phyloP scores from a whole-genome alignment of 2,888 invertebrate genomes.

The Leptinotarsa tumamoca region DNA sequence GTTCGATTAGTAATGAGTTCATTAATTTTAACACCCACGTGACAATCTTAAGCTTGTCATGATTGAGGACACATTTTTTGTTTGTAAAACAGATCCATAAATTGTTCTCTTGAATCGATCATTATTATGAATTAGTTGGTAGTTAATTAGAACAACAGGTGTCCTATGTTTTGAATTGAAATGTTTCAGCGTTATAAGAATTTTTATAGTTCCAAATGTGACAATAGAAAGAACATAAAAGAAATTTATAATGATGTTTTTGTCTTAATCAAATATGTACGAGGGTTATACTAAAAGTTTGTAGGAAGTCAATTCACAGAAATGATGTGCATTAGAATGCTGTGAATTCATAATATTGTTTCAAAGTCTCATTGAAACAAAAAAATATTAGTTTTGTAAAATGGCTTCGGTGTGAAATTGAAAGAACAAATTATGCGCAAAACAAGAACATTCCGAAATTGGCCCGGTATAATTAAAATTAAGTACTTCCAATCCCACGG shows the following conservation, averaged over 20 bases:
- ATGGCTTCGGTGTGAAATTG: too few relatives aligned
- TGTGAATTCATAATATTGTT: too few relatives aligned
- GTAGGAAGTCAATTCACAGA: background rate
- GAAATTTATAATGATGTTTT: slow-evolving; percentile 9
- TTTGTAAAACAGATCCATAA: background rate
- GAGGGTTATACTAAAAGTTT: background rate
- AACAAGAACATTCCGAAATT: background rate
- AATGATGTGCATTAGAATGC: background rate
- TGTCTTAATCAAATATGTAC: background rate
- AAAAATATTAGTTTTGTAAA: background rate
- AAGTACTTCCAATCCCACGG: background rate
- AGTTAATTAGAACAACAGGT: slow-evolving; percentile 3
- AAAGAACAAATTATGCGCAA: too few relatives aligned
- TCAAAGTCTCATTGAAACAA: background rate
- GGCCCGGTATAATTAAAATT: background rate
- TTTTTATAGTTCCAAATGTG: background rate
- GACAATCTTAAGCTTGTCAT: background rate
- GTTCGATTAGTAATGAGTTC: too few relatives aligned
- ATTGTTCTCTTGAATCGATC: background rate
- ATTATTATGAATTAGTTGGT: background rate
- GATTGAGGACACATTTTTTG: background rate
- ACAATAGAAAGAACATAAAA: background rate
- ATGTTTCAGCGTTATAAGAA: background rate
- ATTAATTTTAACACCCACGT: background rate
- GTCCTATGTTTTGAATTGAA: background rate